phyloP scores from a whole-genome alignment of 1,140 invertebrate genomes.

The Danaus melanippus region DNA sequence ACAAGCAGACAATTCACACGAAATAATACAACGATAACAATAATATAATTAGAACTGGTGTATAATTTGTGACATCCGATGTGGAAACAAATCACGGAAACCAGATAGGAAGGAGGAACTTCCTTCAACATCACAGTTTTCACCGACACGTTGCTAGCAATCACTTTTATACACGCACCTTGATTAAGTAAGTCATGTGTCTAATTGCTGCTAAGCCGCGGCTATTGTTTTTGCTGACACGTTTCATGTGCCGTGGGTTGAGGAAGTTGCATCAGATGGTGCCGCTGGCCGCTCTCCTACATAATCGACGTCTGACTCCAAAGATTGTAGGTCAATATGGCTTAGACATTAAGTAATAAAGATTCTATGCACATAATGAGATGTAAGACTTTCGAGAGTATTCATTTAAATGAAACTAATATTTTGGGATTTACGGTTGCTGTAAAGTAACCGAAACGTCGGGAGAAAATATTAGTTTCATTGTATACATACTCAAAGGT shows the following conservation, averaged over 20 bases:
- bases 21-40: no score
- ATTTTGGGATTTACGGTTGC: no score
- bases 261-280: constrained; percentile 50
- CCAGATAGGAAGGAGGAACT: constrained; percentile 20
- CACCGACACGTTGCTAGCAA: constrained; percentile 13
- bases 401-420: no score
- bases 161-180: constrained; percentile 17
- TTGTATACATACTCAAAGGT: no score
- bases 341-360: constrained; percentile 3
- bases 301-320: constrained; percentile 17
- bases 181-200: constrained; percentile 11
- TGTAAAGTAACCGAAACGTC: no score
- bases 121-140: constrained; percentile 19
- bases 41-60: no score
- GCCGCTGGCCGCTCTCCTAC: constrained; percentile 15
- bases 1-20: no score
- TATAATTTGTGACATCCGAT: constrained; percentile 15
- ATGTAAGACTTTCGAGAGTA: no score
- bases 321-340: constrained; percentile 9
- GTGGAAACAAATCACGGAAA: constrained; percentile 19
- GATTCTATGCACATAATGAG: no score
- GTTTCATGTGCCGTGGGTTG: constrained; percentile 36
- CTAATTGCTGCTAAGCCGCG: constrained; percentile 9
- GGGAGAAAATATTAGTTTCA: no score
- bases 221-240: constrained; percentile 9